Evolutionary conservation across 92 coral and sea anemone genomes (phyloP), one percentile per base, ranked within the genome.

Genomic region (Parazoanthus darwini): DNA sequence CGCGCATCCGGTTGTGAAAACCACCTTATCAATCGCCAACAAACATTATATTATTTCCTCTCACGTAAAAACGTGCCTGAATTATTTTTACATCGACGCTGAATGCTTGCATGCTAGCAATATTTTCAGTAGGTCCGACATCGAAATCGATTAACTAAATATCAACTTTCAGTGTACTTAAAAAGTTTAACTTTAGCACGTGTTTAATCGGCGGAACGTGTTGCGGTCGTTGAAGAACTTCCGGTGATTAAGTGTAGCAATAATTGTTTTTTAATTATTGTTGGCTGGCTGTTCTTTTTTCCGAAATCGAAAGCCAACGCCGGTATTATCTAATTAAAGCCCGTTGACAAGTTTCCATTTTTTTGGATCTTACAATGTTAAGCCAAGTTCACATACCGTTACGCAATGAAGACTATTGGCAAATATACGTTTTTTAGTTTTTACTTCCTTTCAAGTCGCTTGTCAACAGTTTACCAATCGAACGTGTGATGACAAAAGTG

Each of bases 1-100:
- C 14, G 36, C 42, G 68, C 78, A 84, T 84, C 87, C 78, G 87
- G 43, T 84, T 35, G n/a, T n/a, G 33, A 3, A 76, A 36, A 9
- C 79, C 68, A 18, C 65, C 66, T 37, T 22, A 5, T 18, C 38
- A 22, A 3, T 59, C 7, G 20, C 25, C 20, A 9, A 63, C 74
- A 44, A 26, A 68, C 44, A 44, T 48, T 23, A 72, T 48, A 6
- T 48, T 83, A 48, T 48, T 83, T 70, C 65, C 48, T n/a, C 76
- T 68, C 87, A 84, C 87, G 87, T 72, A 25, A 70, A 58, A 56
- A 80, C 26, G 29, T 16, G 18, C 26, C 15, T 20, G 14, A 35
- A 36, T 18, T 13, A 9, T 2, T 79, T 8, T 36, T 26, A 35
- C 50, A 56, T 18, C 48, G 0, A 18, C 20, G 5, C 46, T 38